Evolutionary conservation across 2,797 vertebrate species (phyloP), one percentile per base, ranked within the genome.

Genomic region (Gobionotothen gibberifrons): DNA sequence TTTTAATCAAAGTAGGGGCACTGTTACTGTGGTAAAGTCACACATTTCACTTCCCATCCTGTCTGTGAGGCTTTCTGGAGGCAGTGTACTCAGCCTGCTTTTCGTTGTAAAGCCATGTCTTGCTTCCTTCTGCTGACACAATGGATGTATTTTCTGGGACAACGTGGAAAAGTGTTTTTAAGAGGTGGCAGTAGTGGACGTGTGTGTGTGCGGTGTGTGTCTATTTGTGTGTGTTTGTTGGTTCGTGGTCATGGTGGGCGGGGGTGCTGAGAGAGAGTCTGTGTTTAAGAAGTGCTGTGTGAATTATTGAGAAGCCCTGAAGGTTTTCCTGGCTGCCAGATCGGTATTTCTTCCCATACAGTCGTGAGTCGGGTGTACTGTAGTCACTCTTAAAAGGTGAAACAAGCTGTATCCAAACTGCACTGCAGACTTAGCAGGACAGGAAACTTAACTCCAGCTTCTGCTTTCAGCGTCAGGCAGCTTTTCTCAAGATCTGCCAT

Each of bases 261-360:
- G 22, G 22, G 63, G 79, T 51, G 68, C 69, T 59, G 55, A 47
- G 65, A 74, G 79, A 89, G 89, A 91, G 84, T 91, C 82, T 81
- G 79, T 89, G 88, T 89, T 86, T 85, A 75, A 79, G 86, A 79
- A 90, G 85, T 76, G 72, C 19, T 64, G 56, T 21, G 72, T 94
- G 79, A 94, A 95, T 94, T 88, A 94, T 94, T 93, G 56, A 94
- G 81, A 63, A 61, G 61, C 68, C 83, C 82, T 70, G 47, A 62
- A 76, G 78, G 76, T 79, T 89, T 88, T 85, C 75, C 74, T 79
- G 59, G 74, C 73, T 63, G 75, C 60, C 26, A 58, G 78, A 81
- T 84, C 22, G 52, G 58, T 84, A 32, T 76, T 87, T 79, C 69
- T 72, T 72, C 64, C 69, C 5, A 7, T 72, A 63, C 21, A 47